Evolutionary conservation across 1,140 invertebrate genomes (phyloP), one percentile per base, ranked within the genome.

Genomic region (Magallana gigas): DNA sequence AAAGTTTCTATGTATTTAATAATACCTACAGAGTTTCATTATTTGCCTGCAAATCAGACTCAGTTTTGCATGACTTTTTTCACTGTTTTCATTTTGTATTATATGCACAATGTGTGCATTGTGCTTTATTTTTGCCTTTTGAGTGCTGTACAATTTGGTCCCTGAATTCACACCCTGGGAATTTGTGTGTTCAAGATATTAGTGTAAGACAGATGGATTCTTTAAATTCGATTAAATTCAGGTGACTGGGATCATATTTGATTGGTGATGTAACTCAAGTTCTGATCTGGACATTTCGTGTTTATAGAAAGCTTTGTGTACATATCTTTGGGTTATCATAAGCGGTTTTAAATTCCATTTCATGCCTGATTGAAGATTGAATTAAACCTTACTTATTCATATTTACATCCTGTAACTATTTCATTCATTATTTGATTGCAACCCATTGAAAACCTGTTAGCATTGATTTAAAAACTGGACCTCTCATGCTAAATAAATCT

Each of bases 261-360:
- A 76, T 36, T 12, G 36, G 68, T 76, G 68, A 76, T 76, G 68
- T 76, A 76, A 76, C 23, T 64, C 18, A n/a, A 18, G 18, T n/a
- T 76, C 68, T 76, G 68, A 29, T 76, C 36, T 29, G 60, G 60
- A 76, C 23, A 36, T 76, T 29, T 18, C 29, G 11, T 76, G 36
- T 48, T 48, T 48, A 48, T 48, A 48, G 36, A 48, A 48, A 48
- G 36, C 36, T 4, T 48, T 48, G 36, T 48, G 36, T 48, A 48
- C 36, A 48, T 48, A 18, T 23, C 23, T 29, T 29, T 48, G 7
- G 23, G 29, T 48, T 76, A 29, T 76, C 12, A 29, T 76, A 76
- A 29, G 68, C 36, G 68, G 68, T 76, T 76, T 76, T 76, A 29
- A 76, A 76, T 76, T 76, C 68, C 68, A 76, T 36, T 76, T 76